Conservation (phyloP, 1,140 invertebrate genomes). For the Bactericera cockerelli region DNA sequence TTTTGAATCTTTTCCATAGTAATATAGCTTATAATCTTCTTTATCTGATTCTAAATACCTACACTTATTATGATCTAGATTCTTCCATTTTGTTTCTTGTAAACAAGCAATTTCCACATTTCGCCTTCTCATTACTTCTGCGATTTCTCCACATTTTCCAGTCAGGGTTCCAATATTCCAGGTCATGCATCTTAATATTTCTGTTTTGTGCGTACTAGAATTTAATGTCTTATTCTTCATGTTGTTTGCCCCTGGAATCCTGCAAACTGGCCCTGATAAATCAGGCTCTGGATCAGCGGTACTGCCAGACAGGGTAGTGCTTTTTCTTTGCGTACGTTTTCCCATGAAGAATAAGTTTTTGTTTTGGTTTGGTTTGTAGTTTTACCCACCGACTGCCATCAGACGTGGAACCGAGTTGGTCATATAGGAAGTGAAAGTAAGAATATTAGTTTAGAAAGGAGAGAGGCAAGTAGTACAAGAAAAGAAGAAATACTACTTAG, state of each 20-base stretch:
- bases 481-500: no score
- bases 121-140: background rate
- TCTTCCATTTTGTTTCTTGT: background rate
- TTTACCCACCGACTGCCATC: conserved; percentile 6
- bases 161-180: background rate
- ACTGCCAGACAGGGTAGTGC: conserved; percentile 5
- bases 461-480: no score
- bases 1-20: background rate
- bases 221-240: background rate
- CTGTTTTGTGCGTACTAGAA: background rate
- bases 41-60: background rate
- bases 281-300: conserved; percentile 6
- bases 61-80: background rate
- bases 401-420: background rate
- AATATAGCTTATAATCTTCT: background rate
- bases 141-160: background rate
- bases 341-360: background rate
- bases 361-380: no score
- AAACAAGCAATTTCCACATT: background rate
- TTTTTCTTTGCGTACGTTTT: background rate
- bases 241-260: background rate
- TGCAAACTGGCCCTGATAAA: background rate
- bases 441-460: no score
- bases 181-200: background rate
- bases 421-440: no score